Evolutionary conservation across 2,888 invertebrate species (phyloP).

Genomic region (Salticus scenicus): DNA sequence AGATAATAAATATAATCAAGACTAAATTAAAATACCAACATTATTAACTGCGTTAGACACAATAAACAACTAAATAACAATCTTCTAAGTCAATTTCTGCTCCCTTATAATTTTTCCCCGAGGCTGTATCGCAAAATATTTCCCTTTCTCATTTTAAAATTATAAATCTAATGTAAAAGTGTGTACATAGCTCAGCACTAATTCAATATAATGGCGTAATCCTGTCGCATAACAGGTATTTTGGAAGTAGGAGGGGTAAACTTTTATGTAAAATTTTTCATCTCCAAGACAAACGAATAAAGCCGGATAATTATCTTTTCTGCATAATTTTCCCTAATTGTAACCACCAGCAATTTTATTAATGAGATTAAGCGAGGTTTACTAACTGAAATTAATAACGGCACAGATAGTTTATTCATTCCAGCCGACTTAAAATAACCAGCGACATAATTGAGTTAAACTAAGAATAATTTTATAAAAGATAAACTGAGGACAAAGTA

Average conservation of each 20-base stretch:
- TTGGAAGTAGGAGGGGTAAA: background rate
- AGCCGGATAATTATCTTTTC: background rate
- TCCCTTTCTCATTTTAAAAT: background rate
- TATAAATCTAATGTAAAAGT: background rate
- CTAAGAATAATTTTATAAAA: background rate
- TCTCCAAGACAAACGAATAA: slow-evolving; percentile 6
- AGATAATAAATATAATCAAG: too few species aligned
- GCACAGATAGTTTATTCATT: background rate
- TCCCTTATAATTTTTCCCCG: background rate
- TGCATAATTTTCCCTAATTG: slow-evolving; percentile 19
- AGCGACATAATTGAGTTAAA: background rate
- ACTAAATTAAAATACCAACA: too few species aligned
- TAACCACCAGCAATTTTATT: slow-evolving; percentile 7
- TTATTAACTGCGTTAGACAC: too few species aligned
- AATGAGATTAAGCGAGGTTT: background rate
- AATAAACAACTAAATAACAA: too few species aligned
- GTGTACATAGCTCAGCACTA: background rate
- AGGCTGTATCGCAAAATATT: background rate
- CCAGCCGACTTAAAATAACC: background rate
- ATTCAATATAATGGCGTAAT: background rate
- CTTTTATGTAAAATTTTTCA: background rate
- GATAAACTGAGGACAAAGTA: too few species aligned
- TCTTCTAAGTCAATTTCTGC: background rate
- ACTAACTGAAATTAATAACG: slow-evolving; percentile 17
- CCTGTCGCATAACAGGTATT: background rate